Percentiles rank a stretch among this genome's conserved stretches.
phyloP scores from a whole-genome alignment of 2,888 invertebrate genomes.

The Synergus gifuensis region DNA sequence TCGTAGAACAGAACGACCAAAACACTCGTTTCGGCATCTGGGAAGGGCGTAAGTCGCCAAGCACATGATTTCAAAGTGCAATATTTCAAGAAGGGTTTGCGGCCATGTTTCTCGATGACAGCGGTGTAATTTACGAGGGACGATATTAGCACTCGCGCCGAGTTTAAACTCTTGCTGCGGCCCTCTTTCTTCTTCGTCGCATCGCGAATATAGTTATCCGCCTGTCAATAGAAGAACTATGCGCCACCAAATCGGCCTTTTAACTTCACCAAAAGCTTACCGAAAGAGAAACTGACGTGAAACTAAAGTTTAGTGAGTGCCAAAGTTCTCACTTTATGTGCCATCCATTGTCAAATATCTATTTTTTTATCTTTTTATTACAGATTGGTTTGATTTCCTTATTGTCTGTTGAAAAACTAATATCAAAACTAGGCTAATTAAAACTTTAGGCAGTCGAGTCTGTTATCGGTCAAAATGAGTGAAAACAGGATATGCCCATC shows the following conservation, averaged over 20 bases:
- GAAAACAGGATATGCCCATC: no score
- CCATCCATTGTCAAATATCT: conserved; percentile 2
- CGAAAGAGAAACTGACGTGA: conserved; percentile 8
- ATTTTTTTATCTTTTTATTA: background rate
- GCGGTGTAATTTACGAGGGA: conserved; percentile 68
- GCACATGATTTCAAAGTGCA: conserved; percentile 45
- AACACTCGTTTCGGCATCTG: conserved; percentile 41
- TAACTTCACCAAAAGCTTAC: conserved; percentile 26
- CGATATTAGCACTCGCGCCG: conserved; percentile 63
- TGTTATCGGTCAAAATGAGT: no score
- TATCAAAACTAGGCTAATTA: background rate
- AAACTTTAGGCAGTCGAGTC: background rate
- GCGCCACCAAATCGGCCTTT: conserved; percentile 23
- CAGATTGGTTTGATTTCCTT: background rate
- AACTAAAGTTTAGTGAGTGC: background rate
- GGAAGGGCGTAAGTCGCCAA: conserved; percentile 41
- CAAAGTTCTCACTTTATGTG: conserved; percentile 3
- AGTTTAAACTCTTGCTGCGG: conserved; percentile 52
- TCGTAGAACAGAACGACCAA: conserved; percentile 26
- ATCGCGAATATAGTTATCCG: conserved; percentile 36
- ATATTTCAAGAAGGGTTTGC: conserved; percentile 52
- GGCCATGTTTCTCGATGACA: conserved; percentile 65
- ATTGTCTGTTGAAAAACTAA: background rate
- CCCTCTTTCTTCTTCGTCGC: conserved; percentile 43
- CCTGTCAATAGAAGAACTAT: conserved; percentile 38